Percentiles rank a stretch among this genome's conserved stretches.
Conservation (phyloP, 2,797 vertebrate species). For the Sarcophilus harrisii region DNA sequence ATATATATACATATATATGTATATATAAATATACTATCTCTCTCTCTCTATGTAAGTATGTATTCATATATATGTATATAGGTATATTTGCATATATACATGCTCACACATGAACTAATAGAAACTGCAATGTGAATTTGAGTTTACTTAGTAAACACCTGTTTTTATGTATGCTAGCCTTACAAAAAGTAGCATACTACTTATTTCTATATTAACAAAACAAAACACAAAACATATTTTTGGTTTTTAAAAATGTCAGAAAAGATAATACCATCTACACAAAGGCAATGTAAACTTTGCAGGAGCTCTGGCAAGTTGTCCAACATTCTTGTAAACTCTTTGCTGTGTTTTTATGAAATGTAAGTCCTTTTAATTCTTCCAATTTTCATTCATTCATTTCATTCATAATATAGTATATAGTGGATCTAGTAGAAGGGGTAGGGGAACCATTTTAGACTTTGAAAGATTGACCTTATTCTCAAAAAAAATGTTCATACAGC, state of each 20-base stretch:
- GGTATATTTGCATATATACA: no score
- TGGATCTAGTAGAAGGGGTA: background rate
- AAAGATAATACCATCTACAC: background rate
- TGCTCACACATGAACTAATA: background rate
- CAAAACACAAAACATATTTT: background rate
- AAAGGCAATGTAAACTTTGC: background rate
- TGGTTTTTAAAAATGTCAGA: background rate
- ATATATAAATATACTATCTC: background rate
- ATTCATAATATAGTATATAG: background rate
- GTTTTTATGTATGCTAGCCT: background rate
- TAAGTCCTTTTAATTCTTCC: background rate
- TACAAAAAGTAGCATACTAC: background rate
- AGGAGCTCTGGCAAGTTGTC: background rate
- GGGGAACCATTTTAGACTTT: background rate
- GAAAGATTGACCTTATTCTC: background rate
- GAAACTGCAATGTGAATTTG: background rate
- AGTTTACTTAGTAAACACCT: background rate
- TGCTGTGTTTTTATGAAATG: background rate
- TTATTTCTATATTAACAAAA: background rate
- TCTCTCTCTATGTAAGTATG: background rate
- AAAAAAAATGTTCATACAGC: background rate
- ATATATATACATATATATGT: no score
- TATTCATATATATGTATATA: background rate
- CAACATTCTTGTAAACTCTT: background rate
- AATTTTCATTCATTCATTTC: background rate